Evolutionary conservation across 2,797 vertebrate genomes (phyloP).

Genomic region (Salmo trutta): DNA sequence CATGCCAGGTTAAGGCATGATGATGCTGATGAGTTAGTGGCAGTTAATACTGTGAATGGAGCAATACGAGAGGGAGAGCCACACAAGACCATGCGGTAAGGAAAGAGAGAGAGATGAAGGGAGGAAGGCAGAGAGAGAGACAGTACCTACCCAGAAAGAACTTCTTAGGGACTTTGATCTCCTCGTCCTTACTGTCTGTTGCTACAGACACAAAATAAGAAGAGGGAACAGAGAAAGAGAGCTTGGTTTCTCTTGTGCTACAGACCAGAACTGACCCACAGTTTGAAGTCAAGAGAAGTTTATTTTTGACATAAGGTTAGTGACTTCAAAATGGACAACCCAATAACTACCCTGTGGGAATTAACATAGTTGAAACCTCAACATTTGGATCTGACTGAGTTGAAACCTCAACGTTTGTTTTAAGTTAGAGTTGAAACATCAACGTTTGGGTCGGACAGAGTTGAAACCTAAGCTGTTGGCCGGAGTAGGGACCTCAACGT

Average conservation of each 20-base stretch:
- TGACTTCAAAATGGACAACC: not conserved
- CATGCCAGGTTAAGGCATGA: constrained; percentile 37
- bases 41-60: constrained; percentile 42
- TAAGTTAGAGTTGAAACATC: not conserved
- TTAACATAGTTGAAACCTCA: not conserved
- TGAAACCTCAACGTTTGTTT: not conserved
- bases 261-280: constrained; percentile 21
- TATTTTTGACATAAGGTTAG: not conserved
- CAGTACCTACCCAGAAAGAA: constrained; percentile 95
- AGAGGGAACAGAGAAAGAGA: constrained; percentile 32
- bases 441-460: too few species aligned
- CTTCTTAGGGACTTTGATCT: constrained; percentile 82
- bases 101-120: constrained; percentile 6
- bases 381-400: too few species aligned
- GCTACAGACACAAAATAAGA: constrained; percentile 78
- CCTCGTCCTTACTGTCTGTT: constrained; percentile 96
- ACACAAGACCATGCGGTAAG: constrained; percentile 42
- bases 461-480: too few species aligned
- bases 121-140: constrained; percentile 43
- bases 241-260: constrained; percentile 36
- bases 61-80: constrained; percentile 17
- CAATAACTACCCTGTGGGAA: not conserved
- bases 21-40: not conserved
- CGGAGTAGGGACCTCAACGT: too few species aligned
- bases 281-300: not conserved